phyloP scores from a whole-genome alignment of 2,113 vertebrate species.

The Barbus barbus region DNA sequence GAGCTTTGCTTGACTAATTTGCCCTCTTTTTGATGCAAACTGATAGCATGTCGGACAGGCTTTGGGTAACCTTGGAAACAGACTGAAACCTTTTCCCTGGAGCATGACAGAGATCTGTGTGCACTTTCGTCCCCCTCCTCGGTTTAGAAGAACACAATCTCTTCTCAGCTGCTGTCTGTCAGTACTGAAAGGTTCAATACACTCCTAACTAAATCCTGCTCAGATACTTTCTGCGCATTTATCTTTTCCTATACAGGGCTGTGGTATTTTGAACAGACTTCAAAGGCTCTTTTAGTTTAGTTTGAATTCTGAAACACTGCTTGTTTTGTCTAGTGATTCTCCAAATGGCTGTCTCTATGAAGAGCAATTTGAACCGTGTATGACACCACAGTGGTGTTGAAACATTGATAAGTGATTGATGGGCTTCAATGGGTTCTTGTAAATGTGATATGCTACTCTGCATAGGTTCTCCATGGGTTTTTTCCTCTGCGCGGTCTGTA shows the following conservation, averaged over 20 bases:
- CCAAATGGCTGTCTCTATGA: background rate
- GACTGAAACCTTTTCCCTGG: conserved; percentile 70
- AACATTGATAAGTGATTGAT: conserved; percentile 31
- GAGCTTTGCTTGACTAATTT: conserved; percentile 64
- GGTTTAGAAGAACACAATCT: conserved; percentile 68
- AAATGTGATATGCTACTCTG: conserved; percentile 10
- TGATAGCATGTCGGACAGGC: conserved; percentile 76
- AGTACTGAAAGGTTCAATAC: conserved; percentile 64
- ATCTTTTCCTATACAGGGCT: background rate
- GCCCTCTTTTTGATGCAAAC: conserved; percentile 75
- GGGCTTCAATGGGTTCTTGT: conserved; percentile 12
- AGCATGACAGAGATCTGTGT: conserved; percentile 78
- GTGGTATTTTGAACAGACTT: background rate
- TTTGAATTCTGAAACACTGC: background rate
- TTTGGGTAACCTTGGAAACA: conserved; percentile 83
- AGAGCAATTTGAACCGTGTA: background rate
- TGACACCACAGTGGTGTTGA: conserved; percentile 17
- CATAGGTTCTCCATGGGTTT: background rate
- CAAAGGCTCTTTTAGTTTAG: background rate
- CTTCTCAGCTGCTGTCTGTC: conserved; percentile 50
- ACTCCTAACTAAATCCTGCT: conserved; percentile 63
- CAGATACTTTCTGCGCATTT: background rate
- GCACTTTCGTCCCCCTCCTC: conserved; percentile 65
- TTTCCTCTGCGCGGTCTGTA: background rate
- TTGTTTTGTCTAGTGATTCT: background rate